phyloP scores from a whole-genome alignment of 2,113 vertebrate genomes.

The Oncorhynchus masou region DNA sequence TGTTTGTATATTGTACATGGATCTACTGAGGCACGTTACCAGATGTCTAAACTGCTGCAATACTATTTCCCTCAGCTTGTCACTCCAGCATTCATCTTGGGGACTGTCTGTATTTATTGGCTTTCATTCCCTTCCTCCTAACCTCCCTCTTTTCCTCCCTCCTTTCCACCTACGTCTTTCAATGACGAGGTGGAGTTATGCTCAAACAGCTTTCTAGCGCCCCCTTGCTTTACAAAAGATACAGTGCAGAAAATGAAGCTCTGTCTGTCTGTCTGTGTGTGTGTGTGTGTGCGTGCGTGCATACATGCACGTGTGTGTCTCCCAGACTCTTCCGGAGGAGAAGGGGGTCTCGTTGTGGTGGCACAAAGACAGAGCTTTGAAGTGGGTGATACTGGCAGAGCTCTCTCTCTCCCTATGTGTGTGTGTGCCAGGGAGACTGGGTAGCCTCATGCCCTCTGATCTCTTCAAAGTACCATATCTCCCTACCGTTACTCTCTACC shows the following conservation, averaged over 20 bases:
- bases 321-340: conserved; percentile 15
- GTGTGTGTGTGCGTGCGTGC: not conserved
- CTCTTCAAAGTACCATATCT: conserved; percentile 44
- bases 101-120: not conserved
- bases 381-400: conserved; percentile 41
- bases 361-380: conserved; percentile 51
- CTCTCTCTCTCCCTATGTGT: conserved; percentile 1
- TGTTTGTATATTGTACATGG: not conserved
- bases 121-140: not conserved
- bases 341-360: conserved; percentile 30
- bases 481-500: conserved; percentile 2
- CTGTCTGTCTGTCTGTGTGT: too few relatives aligned
- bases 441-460: conserved; percentile 48
- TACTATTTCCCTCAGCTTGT: not conserved
- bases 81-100: not conserved
- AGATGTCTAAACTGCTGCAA: not conserved
- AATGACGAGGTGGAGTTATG: not conserved
- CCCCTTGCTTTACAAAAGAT: too few relatives aligned
- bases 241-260: too few relatives aligned
- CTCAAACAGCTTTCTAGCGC: too few relatives aligned
- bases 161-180: not conserved
- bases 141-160: not conserved
- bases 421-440: conserved; percentile 34
- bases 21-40: conserved; percentile 7
- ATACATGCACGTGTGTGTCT: not conserved